These are phyloP conservation scores for Hoplostethus mediterraneus DNA, from an alignment of 2,797 vertebrate genomes.

Conservation along the genomic window DNA sequence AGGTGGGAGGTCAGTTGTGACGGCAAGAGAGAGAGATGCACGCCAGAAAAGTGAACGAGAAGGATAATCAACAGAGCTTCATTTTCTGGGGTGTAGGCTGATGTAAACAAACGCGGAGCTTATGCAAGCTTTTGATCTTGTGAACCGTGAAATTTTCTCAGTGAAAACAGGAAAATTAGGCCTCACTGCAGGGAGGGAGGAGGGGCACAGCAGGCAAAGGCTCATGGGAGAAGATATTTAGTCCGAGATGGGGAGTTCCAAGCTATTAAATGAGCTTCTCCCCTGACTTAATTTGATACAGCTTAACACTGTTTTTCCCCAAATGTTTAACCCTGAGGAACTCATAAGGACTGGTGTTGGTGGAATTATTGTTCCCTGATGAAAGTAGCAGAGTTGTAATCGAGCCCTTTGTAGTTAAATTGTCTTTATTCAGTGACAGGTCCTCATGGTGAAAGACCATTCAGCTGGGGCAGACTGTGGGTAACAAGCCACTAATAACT, in stretches of 20 bases:
- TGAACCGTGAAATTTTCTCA: conserved; percentile 81
- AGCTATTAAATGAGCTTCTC: conserved; percentile 75
- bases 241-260: conserved; percentile 74
- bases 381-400: conserved; percentile 76
- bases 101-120: conserved; percentile 83
- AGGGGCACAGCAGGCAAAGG: conserved; percentile 65
- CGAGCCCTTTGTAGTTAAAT: conserved; percentile 77
- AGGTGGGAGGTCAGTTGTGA: conserved; percentile 63
- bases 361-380: conserved; percentile 74
- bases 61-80: conserved; percentile 65
- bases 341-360: conserved; percentile 56
- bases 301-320: conserved; percentile 69
- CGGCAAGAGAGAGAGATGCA: conserved; percentile 39
- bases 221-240: conserved; percentile 81
- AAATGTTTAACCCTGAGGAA: conserved; percentile 75
- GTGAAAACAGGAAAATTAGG: conserved; percentile 81
- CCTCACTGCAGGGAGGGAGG: conserved; percentile 68
- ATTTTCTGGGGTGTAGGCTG: conserved; percentile 77
- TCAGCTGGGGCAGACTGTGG: conserved; percentile 51
- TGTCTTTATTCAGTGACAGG: conserved; percentile 72
- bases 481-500: conserved; percentile 68
- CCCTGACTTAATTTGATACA: conserved; percentile 78
- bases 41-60: conserved; percentile 61
- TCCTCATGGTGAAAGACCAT: conserved; percentile 63
- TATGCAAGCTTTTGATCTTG: conserved; percentile 83